Base-by-base conservation (phyloP, 2,888 invertebrate species). In the Oscheius sp. region DNA sequence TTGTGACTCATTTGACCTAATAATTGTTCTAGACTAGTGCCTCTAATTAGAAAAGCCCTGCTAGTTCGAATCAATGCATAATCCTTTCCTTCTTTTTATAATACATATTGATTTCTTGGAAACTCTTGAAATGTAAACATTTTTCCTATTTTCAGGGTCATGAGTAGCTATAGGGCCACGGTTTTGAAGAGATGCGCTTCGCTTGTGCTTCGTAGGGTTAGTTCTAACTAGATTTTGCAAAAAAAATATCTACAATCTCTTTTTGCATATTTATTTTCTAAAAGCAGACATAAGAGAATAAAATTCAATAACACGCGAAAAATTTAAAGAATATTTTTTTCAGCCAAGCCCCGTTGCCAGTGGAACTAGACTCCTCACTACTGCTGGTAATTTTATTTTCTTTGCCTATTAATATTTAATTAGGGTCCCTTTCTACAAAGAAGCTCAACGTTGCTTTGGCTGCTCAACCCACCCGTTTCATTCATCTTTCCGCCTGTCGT, bases 401-500 rank as follows among this genome's bases (percentile, higher is more conserved):
- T 48, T 17, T 17, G 48, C 20, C n/a, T 23, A 48, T 25, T 23
- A 17, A 48, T 37, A 48, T 3, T 25, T 12, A 45, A 23, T 48
- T 20, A 48, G 48, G 55, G 33, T 33, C 55, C 55, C 33, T 55
- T 8, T 55, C 55, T n/a, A 20, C 34, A 6, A 55, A 55, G 34
- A 55, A 55, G 55, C 33, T 55, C 17, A 33, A 55, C 23, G 8
- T 55, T 55, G 55, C 23, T 17, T 17, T 55, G 6, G n/a, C 55
- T 33, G 33, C 45, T 45, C 61, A 61, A 45, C 27, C 61, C 6
- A 45, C 45, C 27, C 61, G 61, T 25, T 20, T 61, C 45, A 29
- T 61, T 20, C 61, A 61, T 27, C 45, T 61, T 61, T 61, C 61
- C n/a, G 42, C 45, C 25, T 61, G 45, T 29, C 42, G 61, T 25